phyloP scores from a whole-genome alignment of 92 coral and sea anemone genomes.

The Siderastrea siderea region DNA sequence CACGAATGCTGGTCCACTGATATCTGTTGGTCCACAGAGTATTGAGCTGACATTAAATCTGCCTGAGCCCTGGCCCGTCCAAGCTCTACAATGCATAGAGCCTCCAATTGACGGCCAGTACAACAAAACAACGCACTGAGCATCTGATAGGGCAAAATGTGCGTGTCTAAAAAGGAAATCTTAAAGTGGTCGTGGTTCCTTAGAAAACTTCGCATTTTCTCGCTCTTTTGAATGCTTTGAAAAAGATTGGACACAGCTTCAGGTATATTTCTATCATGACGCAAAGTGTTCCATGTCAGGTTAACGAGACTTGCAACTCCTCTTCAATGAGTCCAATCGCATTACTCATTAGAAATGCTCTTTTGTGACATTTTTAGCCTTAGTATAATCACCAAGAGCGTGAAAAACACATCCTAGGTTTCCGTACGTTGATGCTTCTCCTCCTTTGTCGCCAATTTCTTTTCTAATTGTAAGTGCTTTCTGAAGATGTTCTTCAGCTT shows the following conservation, averaged over 20 bases:
- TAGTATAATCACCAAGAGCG: neutral
- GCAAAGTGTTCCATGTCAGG: neutral
- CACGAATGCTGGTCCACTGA: neutral
- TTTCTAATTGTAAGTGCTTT: neutral
- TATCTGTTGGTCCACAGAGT: neutral
- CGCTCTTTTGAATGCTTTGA: neutral
- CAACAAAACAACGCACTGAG: neutral
- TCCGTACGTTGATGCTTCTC: neutral
- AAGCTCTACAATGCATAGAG: neutral
- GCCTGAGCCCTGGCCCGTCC: neutral
- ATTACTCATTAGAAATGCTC: neutral
- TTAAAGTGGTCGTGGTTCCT: neutral
- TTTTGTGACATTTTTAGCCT: neutral
- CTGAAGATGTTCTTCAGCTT: neutral
- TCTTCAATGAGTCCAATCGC: neutral
- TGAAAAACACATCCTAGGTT: neutral
- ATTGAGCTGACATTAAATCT: neutral
- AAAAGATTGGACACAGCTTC: neutral
- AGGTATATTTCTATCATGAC: neutral
- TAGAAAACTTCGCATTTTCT: neutral
- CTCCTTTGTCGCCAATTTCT: neutral
- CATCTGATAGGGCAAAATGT: neutral
- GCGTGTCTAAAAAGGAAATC: neutral
- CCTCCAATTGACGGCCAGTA: neutral
- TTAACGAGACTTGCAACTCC: neutral